These are phyloP conservation scores for Hylyphantes graminicola DNA, from an alignment of 1,140 invertebrate genomes.

Conservation along the genomic window DNA sequence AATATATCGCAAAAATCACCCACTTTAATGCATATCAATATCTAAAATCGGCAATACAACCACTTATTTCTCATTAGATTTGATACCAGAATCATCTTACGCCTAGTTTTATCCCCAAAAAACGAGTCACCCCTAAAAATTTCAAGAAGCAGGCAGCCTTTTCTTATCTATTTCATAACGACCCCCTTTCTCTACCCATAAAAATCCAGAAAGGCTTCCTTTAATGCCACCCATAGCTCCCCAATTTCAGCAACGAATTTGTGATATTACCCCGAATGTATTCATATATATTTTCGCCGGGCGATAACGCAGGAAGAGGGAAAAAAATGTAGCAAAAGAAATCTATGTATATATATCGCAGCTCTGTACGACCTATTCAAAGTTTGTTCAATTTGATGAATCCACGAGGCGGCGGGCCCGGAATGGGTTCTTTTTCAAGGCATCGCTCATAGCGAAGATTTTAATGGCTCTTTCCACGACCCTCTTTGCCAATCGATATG, in stretches of 20 bases:
- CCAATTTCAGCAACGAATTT: slow-evolving; percentile 19
- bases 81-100: slow-evolving; percentile 26
- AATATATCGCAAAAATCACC: no score
- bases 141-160: slow-evolving; percentile 21
- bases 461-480: slow-evolving; percentile 48
- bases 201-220: slow-evolving; percentile 50
- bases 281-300: slow-evolving; percentile 38
- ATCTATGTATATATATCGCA: background rate
- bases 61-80: slow-evolving; percentile 26
- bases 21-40: background rate
- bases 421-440: slow-evolving; percentile 53
- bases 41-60: slow-evolving; percentile 17
- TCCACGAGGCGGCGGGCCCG: slow-evolving; percentile 17
- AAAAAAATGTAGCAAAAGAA: slow-evolving; percentile 33
- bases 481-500: slow-evolving; percentile 40
- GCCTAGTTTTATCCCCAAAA: slow-evolving; percentile 25
- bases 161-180: slow-evolving; percentile 26
- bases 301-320: slow-evolving; percentile 18
- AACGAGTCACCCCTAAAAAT: slow-evolving; percentile 28
- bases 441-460: slow-evolving; percentile 55
- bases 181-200: slow-evolving; percentile 32
- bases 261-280: slow-evolving; percentile 33
- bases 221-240: slow-evolving; percentile 28
- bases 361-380: slow-evolving; percentile 11
- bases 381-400: slow-evolving; percentile 57